Evolutionary conservation across 1,140 invertebrate species (phyloP).

Genomic region (Trichonephila clavata): DNA sequence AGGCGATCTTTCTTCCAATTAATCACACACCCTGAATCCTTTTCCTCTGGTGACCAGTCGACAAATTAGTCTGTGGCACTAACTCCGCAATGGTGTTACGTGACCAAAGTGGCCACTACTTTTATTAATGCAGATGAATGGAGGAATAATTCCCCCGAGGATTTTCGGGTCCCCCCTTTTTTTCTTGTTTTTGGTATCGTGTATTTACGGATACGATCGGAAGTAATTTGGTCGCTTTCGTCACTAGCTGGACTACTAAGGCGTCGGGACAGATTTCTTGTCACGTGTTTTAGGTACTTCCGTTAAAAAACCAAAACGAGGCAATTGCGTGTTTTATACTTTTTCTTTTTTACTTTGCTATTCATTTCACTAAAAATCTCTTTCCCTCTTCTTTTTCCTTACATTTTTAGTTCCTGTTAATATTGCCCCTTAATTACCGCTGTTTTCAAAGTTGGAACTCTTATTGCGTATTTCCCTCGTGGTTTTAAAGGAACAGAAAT

Average conservation of each 20-base stretch:
- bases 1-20: slow-evolving; percentile 22
- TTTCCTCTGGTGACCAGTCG: slow-evolving; percentile 27
- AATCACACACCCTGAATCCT: slow-evolving; percentile 47
- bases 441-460: background rate
- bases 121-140: slow-evolving; percentile 62
- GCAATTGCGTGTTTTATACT: slow-evolving; percentile 43
- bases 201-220: slow-evolving; percentile 21
- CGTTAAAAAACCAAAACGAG: slow-evolving; percentile 34
- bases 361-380: slow-evolving; percentile 16
- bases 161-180: background rate
- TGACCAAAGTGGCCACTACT: slow-evolving; percentile 28
- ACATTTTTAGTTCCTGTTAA: slow-evolving; percentile 57
- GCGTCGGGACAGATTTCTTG: slow-evolving; percentile 64
- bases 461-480: slow-evolving; percentile 37
- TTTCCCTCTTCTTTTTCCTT: background rate
- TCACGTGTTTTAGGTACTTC: slow-evolving; percentile 31
- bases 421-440: slow-evolving; percentile 51
- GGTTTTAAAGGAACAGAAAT: slow-evolving; percentile 11
- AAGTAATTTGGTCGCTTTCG: slow-evolving; percentile 51
- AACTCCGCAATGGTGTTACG: slow-evolving; percentile 6
- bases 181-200: slow-evolving; percentile 4
- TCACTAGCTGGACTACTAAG: slow-evolving; percentile 45
- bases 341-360: background rate
- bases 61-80: slow-evolving; percentile 54
- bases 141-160: slow-evolving; percentile 13